Base-by-base conservation (phyloP, 2,797 vertebrate species). In the Gadopsis marmoratus region DNA sequence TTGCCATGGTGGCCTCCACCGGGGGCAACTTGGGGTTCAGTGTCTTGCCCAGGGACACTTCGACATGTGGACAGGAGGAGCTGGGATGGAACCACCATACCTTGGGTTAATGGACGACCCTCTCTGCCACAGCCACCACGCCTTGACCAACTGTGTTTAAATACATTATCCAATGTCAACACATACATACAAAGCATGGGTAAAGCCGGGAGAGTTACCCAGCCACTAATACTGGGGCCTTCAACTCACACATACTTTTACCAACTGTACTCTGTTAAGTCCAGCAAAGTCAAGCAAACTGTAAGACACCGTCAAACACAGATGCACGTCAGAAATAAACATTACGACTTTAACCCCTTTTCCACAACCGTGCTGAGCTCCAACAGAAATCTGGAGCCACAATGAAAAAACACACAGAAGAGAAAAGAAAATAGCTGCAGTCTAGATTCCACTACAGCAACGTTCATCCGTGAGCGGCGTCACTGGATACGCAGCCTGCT, bases 401-500 rank as follows among this genome's bases (percentile, higher is more conserved):
- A 33, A 7, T 19, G n/a, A 37, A 45, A 55, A 74, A 2, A 51
- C 7, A 33, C 21, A 47, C 26, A 62, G 33, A 7, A 19, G 7
- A 0, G 13, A 48, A 56, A 55, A 8, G 31, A 47, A 56, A 33
- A 33, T 13, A 12, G 2, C 50, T 45, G 17, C 59, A 26, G 37
- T 53, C 13, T 23, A 13, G 73, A 67, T 63, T 73, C 64, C 39
- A 29, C 23, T 7, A 41, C 55, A 31, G 65, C 23, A 33, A 48
- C 45, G 1, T 47, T 60, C 60, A 79, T 9, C 23, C 43, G 23
- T 13, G 51, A 4, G 47, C 2, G 45, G 0, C 59, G 86, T 67
- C 82, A 90, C 78, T 43, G 65, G 84, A 90, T 61, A 67, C 0
- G 48, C 43, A 29, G 69, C 58, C 19, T 45, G 81, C 77, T 10